These are phyloP conservation scores for Ammospiza nelsoni DNA, from an alignment of 2,113 vertebrate genomes.

Conservation along the genomic window DNA sequence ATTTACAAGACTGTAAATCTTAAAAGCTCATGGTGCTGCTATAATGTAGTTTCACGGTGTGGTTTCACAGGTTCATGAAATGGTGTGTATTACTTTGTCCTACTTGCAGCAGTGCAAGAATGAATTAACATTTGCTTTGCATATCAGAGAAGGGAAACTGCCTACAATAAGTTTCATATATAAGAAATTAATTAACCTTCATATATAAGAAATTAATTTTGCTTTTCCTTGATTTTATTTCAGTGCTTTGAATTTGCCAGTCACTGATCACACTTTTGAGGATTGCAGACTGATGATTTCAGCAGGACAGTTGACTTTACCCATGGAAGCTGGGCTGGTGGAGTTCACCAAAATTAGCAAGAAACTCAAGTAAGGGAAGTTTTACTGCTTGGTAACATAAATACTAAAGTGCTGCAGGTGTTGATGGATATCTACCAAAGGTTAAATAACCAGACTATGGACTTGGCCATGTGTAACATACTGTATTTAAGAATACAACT, in stretches of 20 bases:
- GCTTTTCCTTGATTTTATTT: background rate
- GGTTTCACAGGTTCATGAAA: background rate
- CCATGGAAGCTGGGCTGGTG: constrained; percentile 97
- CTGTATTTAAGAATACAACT: background rate
- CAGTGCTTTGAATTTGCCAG: constrained; percentile 86
- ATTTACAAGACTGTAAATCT: background rate
- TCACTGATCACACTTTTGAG: constrained; percentile 97
- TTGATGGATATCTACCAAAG: background rate
- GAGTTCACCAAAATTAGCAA: constrained; percentile 98
- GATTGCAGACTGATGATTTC: constrained; percentile 97
- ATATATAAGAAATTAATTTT: background rate
- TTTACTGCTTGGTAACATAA: background rate
- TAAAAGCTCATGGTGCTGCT: background rate
- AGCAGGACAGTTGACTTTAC: constrained; percentile 91
- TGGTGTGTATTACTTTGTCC: background rate
- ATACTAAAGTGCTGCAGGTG: background rate
- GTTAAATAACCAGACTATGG: background rate
- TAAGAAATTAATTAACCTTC: background rate
- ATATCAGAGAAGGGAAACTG: background rate
- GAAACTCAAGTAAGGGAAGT: constrained; percentile 87
- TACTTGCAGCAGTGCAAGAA: background rate
- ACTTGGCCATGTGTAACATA: background rate
- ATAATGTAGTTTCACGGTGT: background rate
- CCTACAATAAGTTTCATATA: background rate
- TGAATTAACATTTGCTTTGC: background rate